These are phyloP conservation scores for Nomada lathburiana DNA, from an alignment of 2,888 invertebrate species.

Conservation along the genomic window DNA sequence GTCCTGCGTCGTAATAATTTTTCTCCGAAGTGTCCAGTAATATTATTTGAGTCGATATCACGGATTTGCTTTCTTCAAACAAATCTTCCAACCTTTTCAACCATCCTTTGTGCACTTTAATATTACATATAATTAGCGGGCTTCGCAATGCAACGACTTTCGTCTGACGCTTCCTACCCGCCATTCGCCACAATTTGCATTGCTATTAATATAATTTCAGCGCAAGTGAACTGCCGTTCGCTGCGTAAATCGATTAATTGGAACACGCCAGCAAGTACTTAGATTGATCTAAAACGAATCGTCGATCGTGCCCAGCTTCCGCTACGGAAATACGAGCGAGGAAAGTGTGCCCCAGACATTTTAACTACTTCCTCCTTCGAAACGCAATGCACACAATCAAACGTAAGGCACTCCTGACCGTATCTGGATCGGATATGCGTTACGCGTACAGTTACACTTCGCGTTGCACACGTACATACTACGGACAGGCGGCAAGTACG, in stretches of 20 bases:
- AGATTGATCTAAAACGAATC: constrained; percentile 55
- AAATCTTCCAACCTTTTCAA: background rate
- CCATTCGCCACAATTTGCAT: background rate
- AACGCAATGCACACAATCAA: constrained; percentile 45
- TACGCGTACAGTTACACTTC: background rate
- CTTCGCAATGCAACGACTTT: background rate
- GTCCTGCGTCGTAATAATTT: background rate
- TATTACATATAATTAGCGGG: background rate
- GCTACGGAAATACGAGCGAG: constrained; percentile 57
- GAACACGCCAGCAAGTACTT: constrained; percentile 12
- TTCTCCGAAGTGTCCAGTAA: no score
- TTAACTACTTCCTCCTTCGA: constrained; percentile 65
- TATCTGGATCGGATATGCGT: constrained; percentile 48
- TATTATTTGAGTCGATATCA: no score
- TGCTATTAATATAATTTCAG: background rate
- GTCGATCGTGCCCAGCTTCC: constrained; percentile 59
- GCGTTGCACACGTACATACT: background rate
- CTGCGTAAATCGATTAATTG: constrained; percentile 50
- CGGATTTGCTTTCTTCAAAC: background rate
- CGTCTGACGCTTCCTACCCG: background rate
- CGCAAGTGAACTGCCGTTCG: constrained; percentile 10
- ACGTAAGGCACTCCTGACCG: constrained; percentile 23
- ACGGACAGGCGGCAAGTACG: background rate
- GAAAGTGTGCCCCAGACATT: constrained; percentile 58
- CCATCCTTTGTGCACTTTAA: background rate